phyloP scores from a whole-genome alignment of 2,113 vertebrate species.

The Felis catus region DNA sequence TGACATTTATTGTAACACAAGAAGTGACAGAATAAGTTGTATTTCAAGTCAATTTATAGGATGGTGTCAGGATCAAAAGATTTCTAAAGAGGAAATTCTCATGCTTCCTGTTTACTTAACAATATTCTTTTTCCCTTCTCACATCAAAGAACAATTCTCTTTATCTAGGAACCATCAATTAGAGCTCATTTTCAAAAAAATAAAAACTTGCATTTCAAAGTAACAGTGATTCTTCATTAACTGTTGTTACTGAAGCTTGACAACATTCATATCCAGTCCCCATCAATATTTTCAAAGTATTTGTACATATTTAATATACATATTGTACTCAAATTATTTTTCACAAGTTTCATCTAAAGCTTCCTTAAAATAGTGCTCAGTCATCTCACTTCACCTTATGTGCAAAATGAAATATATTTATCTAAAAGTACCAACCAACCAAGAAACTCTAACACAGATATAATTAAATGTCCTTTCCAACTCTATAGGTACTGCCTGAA shows the following conservation, averaged over 20 bases:
- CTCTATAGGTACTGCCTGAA: neutral
- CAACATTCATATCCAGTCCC: neutral
- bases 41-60: conserved; percentile 32
- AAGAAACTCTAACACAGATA: neutral
- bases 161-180: conserved; percentile 43
- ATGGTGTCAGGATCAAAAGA: neutral
- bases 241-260: neutral
- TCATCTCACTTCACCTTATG: neutral
- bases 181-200: conserved; percentile 61
- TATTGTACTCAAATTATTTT: conserved; percentile 11
- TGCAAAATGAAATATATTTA: conserved; percentile 17
- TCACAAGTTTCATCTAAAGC: neutral
- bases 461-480: neutral
- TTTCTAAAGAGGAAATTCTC: conserved; percentile 80
- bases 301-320: neutral
- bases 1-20: neutral
- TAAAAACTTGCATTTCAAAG: conserved; percentile 50
- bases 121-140: conserved; percentile 39
- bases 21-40: neutral
- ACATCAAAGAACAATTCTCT: conserved; percentile 40
- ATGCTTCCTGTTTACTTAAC: conserved; percentile 82
- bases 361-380: conserved; percentile 32
- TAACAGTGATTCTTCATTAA: neutral
- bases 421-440: neutral
- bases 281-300: neutral